phyloP scores from a whole-genome alignment of 2,888 invertebrate genomes.

The Drosophila mimetica region DNA sequence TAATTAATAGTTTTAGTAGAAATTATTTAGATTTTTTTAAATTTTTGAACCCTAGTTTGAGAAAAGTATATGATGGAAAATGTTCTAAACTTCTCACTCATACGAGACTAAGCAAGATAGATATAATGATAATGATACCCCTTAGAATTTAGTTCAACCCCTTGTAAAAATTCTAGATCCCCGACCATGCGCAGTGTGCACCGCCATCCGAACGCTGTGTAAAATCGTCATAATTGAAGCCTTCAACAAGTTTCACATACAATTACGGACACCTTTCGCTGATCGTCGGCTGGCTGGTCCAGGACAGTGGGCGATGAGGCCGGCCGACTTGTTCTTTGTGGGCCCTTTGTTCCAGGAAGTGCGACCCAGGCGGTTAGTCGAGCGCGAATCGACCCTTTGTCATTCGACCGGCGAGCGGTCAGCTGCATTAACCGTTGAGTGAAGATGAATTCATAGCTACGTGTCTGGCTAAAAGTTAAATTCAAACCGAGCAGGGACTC shows the following conservation, averaged over 20 bases:
- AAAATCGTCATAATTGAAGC: conserved; percentile 78
- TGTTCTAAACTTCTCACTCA: too few relatives aligned
- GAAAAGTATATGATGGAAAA: too few relatives aligned
- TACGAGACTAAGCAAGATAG: too few relatives aligned
- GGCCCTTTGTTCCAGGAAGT: conserved; percentile 23
- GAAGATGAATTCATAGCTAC: conserved; percentile 7
- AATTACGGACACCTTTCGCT: conserved; percentile 55
- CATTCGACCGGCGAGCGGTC: conserved; percentile 27
- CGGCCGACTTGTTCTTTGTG: conserved; percentile 15
- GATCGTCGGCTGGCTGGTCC: conserved; percentile 20
- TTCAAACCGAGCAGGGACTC: not conserved
- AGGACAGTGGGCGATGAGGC: not conserved
- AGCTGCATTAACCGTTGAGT: conserved; percentile 45
- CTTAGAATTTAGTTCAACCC: too few relatives aligned
- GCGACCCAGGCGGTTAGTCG: conserved; percentile 26
- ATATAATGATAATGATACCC: too few relatives aligned
- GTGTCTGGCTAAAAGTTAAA: conserved; percentile 6
- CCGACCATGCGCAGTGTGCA: conserved; percentile 1
- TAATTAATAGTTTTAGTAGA: too few relatives aligned
- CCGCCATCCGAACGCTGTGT: conserved; percentile 31
- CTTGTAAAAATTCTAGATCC: not conserved
- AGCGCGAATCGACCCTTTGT: conserved; percentile 42
- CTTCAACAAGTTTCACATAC: conserved; percentile 79
- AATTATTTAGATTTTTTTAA: too few relatives aligned
- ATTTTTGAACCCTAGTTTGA: too few relatives aligned